Conservation (phyloP, 2,113 vertebrate genomes). For the Anguilla rostrata region DNA sequence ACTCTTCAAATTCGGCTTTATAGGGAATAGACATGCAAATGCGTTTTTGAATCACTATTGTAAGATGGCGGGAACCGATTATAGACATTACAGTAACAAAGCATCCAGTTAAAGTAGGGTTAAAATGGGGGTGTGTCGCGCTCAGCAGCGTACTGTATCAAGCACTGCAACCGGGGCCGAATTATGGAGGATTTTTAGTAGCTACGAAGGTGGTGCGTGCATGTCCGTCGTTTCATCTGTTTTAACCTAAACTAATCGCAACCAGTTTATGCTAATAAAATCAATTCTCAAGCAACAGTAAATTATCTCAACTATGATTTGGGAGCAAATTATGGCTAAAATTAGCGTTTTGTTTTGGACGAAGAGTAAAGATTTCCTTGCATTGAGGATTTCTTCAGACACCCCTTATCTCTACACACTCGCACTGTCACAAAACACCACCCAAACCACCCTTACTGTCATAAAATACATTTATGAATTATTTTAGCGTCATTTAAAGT, state of each 20-base stretch:
- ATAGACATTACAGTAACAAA: background rate
- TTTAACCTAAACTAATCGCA: background rate
- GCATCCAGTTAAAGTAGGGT: background rate
- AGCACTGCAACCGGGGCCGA: background rate
- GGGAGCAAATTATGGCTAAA: background rate
- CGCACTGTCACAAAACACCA: background rate
- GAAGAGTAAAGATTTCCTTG: background rate
- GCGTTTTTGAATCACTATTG: background rate
- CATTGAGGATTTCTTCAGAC: background rate
- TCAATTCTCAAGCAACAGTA: background rate
- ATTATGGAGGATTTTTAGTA: background rate
- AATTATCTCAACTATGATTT: background rate
- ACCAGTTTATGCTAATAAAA: background rate
- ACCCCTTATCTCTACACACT: background rate
- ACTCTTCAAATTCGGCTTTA: background rate
- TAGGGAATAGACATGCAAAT: background rate
- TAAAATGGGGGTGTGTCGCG: slow-evolving; percentile 21
- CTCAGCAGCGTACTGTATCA: background rate
- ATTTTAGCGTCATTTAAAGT: background rate
- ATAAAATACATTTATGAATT: background rate
- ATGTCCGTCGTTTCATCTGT: background rate
- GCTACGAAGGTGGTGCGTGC: background rate
- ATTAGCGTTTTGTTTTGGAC: background rate
- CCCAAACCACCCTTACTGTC: background rate
- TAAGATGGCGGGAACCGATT: background rate